These are phyloP conservation scores for Bombus waltoni DNA, from an alignment of 1,140 invertebrate genomes.

Conservation along the genomic window DNA sequence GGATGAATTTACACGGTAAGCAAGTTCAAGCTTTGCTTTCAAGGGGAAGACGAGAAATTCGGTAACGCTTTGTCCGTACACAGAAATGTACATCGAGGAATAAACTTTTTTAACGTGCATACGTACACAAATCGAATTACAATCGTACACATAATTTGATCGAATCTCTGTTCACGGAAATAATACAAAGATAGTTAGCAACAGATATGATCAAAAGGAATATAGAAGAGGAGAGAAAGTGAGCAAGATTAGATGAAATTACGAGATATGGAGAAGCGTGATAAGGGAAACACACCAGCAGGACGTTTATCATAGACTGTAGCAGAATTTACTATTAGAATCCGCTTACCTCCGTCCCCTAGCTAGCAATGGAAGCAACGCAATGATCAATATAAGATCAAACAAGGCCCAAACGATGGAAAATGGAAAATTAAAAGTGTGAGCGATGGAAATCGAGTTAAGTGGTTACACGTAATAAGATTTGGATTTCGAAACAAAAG, in stretches of 20 bases:
- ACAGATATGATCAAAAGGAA: conserved; percentile 55
- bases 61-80: not conserved
- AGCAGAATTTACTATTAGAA: conserved; percentile 65
- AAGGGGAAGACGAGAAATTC: not conserved
- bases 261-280: conserved; percentile 67
- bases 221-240: conserved; percentile 45
- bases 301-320: conserved; percentile 66
- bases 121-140: not conserved
- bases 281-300: conserved; percentile 72
- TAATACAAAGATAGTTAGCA: conserved; percentile 26
- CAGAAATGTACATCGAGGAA: not conserved
- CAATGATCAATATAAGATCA: conserved; percentile 75
- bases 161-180: conserved; percentile 46
- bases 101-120: not conserved
- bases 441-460: conserved; percentile 4
- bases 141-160: not conserved
- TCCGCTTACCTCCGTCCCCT: conserved; percentile 80
- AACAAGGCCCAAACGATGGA: conserved; percentile 49
- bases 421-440: conserved; percentile 12
- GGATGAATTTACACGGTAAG: not conserved
- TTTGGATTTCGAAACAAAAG: not conserved
- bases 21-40: not conserved
- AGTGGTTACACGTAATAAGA: not conserved
- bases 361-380: conserved; percentile 81
- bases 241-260: conserved; percentile 54